These are phyloP conservation scores for Sinocyclocheilus grahami DNA, from an alignment of 2,113 vertebrate genomes.

Conservation along the genomic window DNA sequence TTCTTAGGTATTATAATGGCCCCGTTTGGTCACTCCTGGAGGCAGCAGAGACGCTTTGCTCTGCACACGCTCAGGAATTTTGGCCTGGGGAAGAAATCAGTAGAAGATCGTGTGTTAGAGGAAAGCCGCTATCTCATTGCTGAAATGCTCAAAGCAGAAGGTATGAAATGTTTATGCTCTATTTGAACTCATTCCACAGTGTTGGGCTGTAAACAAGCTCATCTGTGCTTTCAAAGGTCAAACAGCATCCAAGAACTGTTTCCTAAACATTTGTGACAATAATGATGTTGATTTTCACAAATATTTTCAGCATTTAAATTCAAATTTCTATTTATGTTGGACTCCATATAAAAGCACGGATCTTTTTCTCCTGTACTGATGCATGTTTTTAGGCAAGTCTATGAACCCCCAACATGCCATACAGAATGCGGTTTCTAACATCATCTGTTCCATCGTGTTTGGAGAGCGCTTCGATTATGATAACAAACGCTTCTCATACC, in stretches of 20 bases:
- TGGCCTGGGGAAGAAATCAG: slow-evolving; percentile 62
- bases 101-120: slow-evolving; percentile 59
- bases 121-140: slow-evolving; percentile 51
- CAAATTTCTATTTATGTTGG: not conserved
- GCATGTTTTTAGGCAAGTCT: slow-evolving; percentile 41
- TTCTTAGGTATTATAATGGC: slow-evolving; percentile 53
- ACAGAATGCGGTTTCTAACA: slow-evolving; percentile 63
- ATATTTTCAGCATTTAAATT: not conserved
- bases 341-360: not conserved
- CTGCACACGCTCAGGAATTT: slow-evolving; percentile 57
- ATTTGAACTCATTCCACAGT: not conserved
- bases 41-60: slow-evolving; percentile 62
- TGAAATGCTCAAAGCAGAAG: slow-evolving; percentile 52
- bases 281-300: not conserved
- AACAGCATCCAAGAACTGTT: not conserved
- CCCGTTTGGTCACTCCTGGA: slow-evolving; percentile 54
- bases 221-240: not conserved
- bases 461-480: slow-evolving; percentile 64
- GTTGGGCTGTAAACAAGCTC: not conserved
- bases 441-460: slow-evolving; percentile 67
- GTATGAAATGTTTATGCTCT: slow-evolving; percentile 1
- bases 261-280: not conserved
- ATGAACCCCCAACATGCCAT: slow-evolving; percentile 54
- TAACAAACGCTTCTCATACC: slow-evolving; percentile 51
- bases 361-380: not conserved